A percentile compares a stretch with the other conserved stretches of the same genome.
Evolutionary conservation across 2,888 invertebrate species (phyloP).

Genomic region (Tipula unca): DNA sequence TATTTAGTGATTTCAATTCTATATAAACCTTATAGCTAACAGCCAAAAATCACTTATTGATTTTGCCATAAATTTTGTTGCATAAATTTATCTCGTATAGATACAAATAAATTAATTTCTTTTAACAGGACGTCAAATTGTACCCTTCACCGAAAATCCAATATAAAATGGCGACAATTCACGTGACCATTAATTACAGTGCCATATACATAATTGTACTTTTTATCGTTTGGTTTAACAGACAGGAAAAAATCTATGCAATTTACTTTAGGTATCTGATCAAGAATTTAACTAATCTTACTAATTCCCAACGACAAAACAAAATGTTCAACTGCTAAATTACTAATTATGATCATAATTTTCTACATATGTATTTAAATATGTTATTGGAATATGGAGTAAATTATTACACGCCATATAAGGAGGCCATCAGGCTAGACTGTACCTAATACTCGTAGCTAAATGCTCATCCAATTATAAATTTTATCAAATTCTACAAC

Average conservation of each 20-base stretch:
- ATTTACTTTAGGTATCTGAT: too few relatives aligned
- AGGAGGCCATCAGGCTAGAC: neutral
- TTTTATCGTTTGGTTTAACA: constrained; percentile 19
- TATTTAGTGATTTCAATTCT: constrained; percentile 3
- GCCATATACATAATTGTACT: constrained; percentile 34
- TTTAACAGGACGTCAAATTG: constrained; percentile 37
- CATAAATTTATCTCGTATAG: neutral
- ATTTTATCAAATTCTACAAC: neutral
- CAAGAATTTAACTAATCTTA: too few relatives aligned
- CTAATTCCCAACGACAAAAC: too few relatives aligned
- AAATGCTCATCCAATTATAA: neutral
- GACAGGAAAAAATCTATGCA: neutral
- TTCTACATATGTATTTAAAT: too few relatives aligned
- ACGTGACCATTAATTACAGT: constrained; percentile 45
- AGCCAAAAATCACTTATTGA: neutral
- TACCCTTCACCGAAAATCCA: constrained; percentile 46
- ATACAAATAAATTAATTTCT: neutral
- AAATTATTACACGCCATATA: neutral
- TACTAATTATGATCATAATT: too few relatives aligned
- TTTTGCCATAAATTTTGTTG: neutral
- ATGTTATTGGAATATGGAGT: too few relatives aligned
- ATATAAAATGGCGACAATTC: constrained; percentile 49
- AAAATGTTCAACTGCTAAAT: too few relatives aligned
- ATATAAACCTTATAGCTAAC: neutral
- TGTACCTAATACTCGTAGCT: neutral